These are phyloP conservation scores for Pteruthius melanotis DNA, from an alignment of 2,113 vertebrate genomes.

Conservation along the genomic window DNA sequence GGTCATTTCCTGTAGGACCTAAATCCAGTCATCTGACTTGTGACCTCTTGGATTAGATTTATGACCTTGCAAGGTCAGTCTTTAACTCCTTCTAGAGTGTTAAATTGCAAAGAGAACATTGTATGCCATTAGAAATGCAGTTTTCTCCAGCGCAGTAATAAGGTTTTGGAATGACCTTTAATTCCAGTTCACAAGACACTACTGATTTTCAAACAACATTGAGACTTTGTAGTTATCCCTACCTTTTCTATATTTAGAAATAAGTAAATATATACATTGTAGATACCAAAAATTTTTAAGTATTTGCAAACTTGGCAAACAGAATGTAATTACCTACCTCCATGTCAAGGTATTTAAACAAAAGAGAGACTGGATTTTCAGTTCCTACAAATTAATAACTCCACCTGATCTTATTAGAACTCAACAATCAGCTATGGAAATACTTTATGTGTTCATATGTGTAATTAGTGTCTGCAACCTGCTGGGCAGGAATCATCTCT, in stretches of 20 bases:
- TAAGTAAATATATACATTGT: not conserved
- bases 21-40: conserved; percentile 19
- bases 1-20: conserved; percentile 47
- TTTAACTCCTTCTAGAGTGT: conserved; percentile 4
- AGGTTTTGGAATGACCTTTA: not conserved
- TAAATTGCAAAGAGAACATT: not conserved
- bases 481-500: not conserved
- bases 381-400: not conserved
- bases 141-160: not conserved
- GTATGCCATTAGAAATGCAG: not conserved
- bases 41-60: conserved; percentile 40
- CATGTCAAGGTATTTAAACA: not conserved
- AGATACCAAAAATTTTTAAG: not conserved
- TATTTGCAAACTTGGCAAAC: not conserved
- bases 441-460: not conserved
- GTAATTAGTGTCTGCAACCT: not conserved
- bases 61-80: conserved; percentile 18
- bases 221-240: not conserved
- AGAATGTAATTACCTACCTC: not conserved
- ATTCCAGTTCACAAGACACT: not conserved
- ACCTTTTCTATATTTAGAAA: not conserved
- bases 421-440: not conserved
- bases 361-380: not conserved
- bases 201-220: not conserved
- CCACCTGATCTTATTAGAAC: not conserved